Evolutionary conservation across 2,797 vertebrate genomes (phyloP), one percentile per base, ranked within the genome.

Genomic region (Brachyalestes nurse): DNA sequence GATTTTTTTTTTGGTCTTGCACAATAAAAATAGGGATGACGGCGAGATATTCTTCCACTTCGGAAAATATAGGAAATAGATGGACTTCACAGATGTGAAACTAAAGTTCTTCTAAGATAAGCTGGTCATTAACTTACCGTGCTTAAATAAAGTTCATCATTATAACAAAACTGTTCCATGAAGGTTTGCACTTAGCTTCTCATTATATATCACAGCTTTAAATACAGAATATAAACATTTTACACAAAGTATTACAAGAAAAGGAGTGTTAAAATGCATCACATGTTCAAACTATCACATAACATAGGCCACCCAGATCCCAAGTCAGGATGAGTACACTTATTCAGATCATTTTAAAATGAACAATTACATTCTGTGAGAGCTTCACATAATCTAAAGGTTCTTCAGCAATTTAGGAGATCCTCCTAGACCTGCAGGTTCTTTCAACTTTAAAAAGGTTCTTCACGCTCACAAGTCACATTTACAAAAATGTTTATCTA

Each of bases 1-100:
- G 25, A 2, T 23, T 61, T 61, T 77, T 83, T 69, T 77, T 75
- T 45, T 28, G 19, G n/a, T 8, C 12, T 53, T 57, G 40, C 64
- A 66, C 40, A 66, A 42, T 66, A 66, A 57, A 72, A 72, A 38
- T 72, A 71, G 34, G 21, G 77, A 67, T 45, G 12, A 72, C 69
- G 58, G 40, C 21, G 23, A 72, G 60, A 77, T 62, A 64, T 80
- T 85, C 58, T 85, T 82, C 83, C 83, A 85, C 67, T 77, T 80
- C 75, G 75, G 70, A 74, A 80, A 49, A 74, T 61, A 61, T 69
- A 73, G 67, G 53, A 49, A 60, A 28, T 53, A 66, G 47, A 85
- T 75, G 57, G 72, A 66, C 67, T 82, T 49, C 64, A 55, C 84
- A 80, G 81, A 82, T 82, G 74, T 72, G 72, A 64, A 77, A 77